These are phyloP conservation scores for Ophraella communa DNA, from an alignment of 2,888 invertebrate species.

Conservation along the genomic window DNA sequence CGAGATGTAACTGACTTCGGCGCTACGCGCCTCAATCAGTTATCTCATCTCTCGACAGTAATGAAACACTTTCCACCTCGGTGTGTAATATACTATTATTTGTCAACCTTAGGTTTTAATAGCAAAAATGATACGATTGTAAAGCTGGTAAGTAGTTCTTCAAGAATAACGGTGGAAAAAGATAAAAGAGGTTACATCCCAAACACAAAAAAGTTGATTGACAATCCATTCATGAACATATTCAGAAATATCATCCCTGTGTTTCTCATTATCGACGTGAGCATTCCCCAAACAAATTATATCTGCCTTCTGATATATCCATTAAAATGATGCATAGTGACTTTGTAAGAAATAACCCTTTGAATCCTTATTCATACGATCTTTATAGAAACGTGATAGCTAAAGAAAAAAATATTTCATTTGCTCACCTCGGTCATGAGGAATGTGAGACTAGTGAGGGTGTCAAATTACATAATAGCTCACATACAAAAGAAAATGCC, in stretches of 20 bases:
- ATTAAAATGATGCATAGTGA: conserved; percentile 1
- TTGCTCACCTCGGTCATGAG: background rate
- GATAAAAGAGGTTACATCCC: too few relatives aligned
- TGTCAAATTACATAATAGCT: background rate
- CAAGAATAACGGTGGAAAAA: too few relatives aligned
- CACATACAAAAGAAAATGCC: background rate
- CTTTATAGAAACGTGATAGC: conserved; percentile 1
- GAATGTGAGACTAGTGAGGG: background rate
- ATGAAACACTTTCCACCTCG: too few relatives aligned
- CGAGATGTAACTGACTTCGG: too few relatives aligned
- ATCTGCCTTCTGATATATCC: background rate
- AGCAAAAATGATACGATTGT: too few relatives aligned
- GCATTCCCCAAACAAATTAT: background rate
- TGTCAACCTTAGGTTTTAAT: too few relatives aligned
- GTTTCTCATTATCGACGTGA: conserved; percentile 3
- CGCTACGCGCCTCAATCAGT: too few relatives aligned
- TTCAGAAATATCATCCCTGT: conserved; percentile 10
- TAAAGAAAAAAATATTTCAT: conserved; percentile 6
- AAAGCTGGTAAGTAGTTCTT: too few relatives aligned
- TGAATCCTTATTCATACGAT: background rate
- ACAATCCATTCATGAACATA: background rate
- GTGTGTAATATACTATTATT: too few relatives aligned
- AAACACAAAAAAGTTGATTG: too few relatives aligned
- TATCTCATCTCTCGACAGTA: too few relatives aligned
- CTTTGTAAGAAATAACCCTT: background rate